Evolutionary conservation across 1,140 invertebrate genomes (phyloP).

Genomic region (Macrobrachium rosenbergii): DNA sequence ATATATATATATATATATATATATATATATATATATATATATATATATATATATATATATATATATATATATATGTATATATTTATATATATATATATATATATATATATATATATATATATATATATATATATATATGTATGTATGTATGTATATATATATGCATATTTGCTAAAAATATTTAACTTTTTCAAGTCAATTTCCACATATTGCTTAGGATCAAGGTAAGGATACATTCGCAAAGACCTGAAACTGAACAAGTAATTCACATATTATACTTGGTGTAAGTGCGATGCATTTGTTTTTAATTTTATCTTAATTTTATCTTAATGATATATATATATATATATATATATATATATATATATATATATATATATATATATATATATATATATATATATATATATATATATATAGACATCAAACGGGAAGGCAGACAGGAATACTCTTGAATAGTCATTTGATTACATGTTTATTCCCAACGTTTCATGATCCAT

Average conservation of each 20-base stretch:
- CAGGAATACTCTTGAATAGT: no score
- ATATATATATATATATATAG: conserved; percentile 13
- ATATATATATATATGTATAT: neutral
- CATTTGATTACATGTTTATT: no score
- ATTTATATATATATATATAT: neutral
- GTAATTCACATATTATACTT: no score
- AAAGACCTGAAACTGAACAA: no score
- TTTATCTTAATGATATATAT: no score
- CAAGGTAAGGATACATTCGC: no score
- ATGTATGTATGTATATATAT: neutral
- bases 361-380: neutral
- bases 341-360: conserved; percentile 9
- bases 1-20: neutral
- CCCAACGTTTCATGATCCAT: no score
- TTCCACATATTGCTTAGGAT: no score
- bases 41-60: neutral
- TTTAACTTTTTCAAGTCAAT: no score
- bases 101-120: conserved; percentile 3
- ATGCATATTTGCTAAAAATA: neutral
- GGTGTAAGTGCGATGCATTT: no score
- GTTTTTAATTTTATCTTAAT: no score
- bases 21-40: neutral
- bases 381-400: neutral
- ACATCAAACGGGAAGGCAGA: no score
- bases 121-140: conserved; percentile 9